Evolutionary conservation across 2,113 vertebrate species (phyloP).

Genomic region (Phyllostomus hastatus): DNA sequence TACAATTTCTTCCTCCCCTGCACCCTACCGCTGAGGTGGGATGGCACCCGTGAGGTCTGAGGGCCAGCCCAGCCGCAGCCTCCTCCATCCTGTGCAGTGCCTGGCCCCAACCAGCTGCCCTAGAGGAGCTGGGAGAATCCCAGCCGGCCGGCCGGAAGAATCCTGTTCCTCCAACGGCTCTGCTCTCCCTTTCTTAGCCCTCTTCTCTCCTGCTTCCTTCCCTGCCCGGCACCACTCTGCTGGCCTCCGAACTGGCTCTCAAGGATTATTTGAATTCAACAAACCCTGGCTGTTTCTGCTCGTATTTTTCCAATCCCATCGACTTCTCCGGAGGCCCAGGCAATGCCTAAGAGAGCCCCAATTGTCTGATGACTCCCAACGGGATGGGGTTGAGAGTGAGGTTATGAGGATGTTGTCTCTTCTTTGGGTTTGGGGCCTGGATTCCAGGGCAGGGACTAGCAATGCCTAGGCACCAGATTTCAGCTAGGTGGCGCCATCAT

Average conservation of each 20-base stretch:
- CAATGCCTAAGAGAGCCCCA: background rate
- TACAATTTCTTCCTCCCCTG: background rate
- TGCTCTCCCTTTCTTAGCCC: background rate
- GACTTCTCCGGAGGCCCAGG: background rate
- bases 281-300: background rate
- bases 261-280: background rate
- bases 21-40: too few relatives aligned
- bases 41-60: background rate
- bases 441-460: background rate
- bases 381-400: rapidly evolving
- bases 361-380: background rate
- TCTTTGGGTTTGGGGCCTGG: background rate
- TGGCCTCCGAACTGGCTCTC: background rate
- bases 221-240: background rate
- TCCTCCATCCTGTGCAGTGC: background rate
- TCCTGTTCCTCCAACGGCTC: background rate
- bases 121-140: background rate
- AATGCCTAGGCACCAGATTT: background rate
- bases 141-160: background rate
- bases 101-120: background rate
- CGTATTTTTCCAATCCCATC: background rate
- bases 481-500: background rate
- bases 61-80: background rate
- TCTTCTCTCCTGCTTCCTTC: background rate
- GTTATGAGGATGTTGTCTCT: background rate